Base-by-base conservation (phyloP, 2,888 invertebrate genomes). In the Mimumesa dahlbomi region DNA sequence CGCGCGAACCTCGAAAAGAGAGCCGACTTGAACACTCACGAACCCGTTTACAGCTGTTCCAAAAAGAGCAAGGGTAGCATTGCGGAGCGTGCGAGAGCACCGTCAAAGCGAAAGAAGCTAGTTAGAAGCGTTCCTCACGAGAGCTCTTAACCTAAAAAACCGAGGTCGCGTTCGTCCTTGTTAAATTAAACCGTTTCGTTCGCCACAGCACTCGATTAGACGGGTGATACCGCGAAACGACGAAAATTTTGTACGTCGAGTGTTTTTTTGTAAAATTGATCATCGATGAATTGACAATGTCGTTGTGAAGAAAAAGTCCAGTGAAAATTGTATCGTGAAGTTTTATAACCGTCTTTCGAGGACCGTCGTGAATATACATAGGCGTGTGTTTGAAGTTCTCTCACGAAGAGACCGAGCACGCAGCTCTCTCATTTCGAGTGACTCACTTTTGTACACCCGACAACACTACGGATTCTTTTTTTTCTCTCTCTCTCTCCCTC, bases 371-470 rank as follows among this genome's bases (percentile, higher is more conserved):
- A 50, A 21, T 40, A 70, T 57, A 64, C 49, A 66, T 56, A 40
- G 70, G 54, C 58, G 64, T 52, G 54, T 59, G 58, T 64, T 72
- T 58, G 54, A 67, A 29, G 29, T 38, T 31, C 11, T 50, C 54
- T 63, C 53, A 53, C 9, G 31, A 52, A 36, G 65, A 43, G 40
- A 36, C 31, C 13, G 56, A 11, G 58, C 40, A 45, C 48, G 46
- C 48, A 52, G 54, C 53, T 75, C 66, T 69, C 66, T 68, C 62
- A 59, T 68, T 69, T 54, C 18, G 53, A 54, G 52, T 78, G 79
- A 77, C 49, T 77, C 77, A 77, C 72, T 65, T 53, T 59, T 57
- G 75, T 68, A 71, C 75, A 78, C 62, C 45, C 31, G 57, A 42
- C n/a, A n/a, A n/a, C 65, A 56, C 29, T 50, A 57, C 48, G 50